phyloP scores from a whole-genome alignment of 2,797 vertebrate species.

The Coregonus suidteri region DNA sequence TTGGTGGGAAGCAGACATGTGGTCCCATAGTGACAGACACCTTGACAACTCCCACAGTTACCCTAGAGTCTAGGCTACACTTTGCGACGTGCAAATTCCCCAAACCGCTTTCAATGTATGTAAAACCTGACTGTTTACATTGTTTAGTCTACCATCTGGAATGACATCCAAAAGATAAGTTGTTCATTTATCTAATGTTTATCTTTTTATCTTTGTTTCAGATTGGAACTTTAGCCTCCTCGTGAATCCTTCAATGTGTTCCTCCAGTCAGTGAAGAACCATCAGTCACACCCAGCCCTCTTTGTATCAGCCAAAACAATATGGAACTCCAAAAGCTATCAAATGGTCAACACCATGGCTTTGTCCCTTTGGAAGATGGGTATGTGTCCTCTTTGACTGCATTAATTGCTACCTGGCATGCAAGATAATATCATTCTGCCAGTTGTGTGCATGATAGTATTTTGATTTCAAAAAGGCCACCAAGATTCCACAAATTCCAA shows the following conservation, averaged over 20 bases:
- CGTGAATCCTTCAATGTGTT: not conserved
- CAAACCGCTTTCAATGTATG: not conserved
- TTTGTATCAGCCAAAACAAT: conserved; percentile 1
- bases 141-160: not conserved
- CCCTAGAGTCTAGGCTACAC: not conserved
- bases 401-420: not conserved
- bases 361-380: conserved; percentile 61
- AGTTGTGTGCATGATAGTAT: not conserved
- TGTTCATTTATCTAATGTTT: not conserved
- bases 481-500: not conserved
- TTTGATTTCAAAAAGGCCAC: not conserved
- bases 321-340: conserved; percentile 76
- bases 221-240: not conserved
- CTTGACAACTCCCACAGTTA: conserved; percentile 19
- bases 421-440: not conserved
- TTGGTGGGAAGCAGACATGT: conserved; percentile 41
- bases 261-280: not conserved
- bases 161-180: not conserved
- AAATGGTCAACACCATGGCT: conserved; percentile 62
- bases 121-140: not conserved
- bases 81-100: not conserved
- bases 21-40: conserved; percentile 27
- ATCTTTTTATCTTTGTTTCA: conserved; percentile 4
- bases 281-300: not conserved
- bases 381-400: conserved; percentile 37